phyloP scores from a whole-genome alignment of 2,888 invertebrate genomes.

The Chymomyza caudatula region DNA sequence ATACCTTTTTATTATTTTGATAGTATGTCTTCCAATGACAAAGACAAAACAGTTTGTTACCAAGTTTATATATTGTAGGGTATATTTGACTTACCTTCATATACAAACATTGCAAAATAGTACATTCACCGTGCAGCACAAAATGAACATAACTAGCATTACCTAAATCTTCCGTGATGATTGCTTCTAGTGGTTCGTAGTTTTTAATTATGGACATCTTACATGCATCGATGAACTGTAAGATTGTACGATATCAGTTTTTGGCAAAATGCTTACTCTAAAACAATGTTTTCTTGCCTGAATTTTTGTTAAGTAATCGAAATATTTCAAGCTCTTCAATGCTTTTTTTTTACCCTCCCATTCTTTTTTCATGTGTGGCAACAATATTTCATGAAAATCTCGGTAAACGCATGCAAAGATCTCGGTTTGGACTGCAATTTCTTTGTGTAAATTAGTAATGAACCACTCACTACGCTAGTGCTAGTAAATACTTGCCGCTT shows the following conservation, averaged over 20 bases:
- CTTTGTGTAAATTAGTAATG: no score
- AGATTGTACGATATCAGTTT: no score
- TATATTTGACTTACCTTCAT: conserved; percentile 48
- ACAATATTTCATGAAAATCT: no score
- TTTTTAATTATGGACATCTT: conserved; percentile 45
- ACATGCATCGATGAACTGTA: no score
- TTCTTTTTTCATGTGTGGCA: no score
- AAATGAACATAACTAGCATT: conserved; percentile 69
- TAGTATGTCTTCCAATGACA: not conserved
- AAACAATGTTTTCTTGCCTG: not conserved
- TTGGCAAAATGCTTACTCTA: no score
- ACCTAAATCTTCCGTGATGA: conserved; percentile 71
- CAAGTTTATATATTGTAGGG: not conserved
- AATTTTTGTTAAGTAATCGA: not conserved
- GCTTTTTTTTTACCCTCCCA: no score
- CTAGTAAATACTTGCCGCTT: no score
- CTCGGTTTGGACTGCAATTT: no score
- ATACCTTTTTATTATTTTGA: not conserved
- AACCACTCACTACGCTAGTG: no score
- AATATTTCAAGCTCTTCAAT: not conserved
- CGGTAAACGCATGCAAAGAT: no score
- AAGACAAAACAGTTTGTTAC: no score
- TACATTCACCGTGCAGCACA: conserved; percentile 75
- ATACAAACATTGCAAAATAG: conserved; percentile 74
- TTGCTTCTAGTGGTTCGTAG: conserved; percentile 71